Evolutionary conservation across 1,140 invertebrate species (phyloP).

Genomic region (Leptoteleia sp.): DNA sequence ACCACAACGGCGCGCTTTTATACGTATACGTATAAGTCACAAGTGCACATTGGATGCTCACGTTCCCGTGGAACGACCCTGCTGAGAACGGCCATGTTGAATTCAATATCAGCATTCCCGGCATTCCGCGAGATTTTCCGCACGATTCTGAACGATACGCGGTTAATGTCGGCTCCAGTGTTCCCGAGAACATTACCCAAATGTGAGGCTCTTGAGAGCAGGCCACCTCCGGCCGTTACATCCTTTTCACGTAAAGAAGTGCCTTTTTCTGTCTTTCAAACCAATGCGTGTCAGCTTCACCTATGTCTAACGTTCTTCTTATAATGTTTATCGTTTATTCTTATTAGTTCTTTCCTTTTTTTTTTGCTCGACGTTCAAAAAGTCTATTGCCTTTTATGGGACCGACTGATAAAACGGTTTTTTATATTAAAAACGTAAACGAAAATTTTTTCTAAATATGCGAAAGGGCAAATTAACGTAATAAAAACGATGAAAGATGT

Average conservation of each 20-base stretch:
- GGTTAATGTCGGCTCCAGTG: constrained; percentile 68
- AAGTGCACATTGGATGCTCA: constrained; percentile 56
- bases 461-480: no score
- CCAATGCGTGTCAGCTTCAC: constrained; percentile 25
- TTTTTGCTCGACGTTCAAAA: no score
- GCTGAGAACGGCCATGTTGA: constrained; percentile 79
- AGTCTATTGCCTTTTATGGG: no score
- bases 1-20: constrained; percentile 5
- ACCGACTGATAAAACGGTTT: no score
- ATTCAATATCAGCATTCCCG: constrained; percentile 81
- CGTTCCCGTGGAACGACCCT: constrained; percentile 56
- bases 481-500: no score
- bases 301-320: constrained; percentile 1
- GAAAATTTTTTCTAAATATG: no score
- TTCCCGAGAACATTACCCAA: constrained; percentile 64
- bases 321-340: no score
- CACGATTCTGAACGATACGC: constrained; percentile 70
- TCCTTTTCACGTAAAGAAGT: constrained; percentile 56
- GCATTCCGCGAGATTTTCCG: constrained; percentile 76
- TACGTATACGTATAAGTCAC: constrained; percentile 47
- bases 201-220: constrained; percentile 56
- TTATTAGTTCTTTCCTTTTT: no score
- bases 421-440: no score
- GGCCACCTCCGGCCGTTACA: constrained; percentile 46
- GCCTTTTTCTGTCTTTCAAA: constrained; percentile 39